Percentiles rank a stretch among this genome's conserved stretches.
These are phyloP conservation scores for Salmo trutta DNA, from an alignment of 2,797 vertebrate genomes.

Conservation along the genomic window DNA sequence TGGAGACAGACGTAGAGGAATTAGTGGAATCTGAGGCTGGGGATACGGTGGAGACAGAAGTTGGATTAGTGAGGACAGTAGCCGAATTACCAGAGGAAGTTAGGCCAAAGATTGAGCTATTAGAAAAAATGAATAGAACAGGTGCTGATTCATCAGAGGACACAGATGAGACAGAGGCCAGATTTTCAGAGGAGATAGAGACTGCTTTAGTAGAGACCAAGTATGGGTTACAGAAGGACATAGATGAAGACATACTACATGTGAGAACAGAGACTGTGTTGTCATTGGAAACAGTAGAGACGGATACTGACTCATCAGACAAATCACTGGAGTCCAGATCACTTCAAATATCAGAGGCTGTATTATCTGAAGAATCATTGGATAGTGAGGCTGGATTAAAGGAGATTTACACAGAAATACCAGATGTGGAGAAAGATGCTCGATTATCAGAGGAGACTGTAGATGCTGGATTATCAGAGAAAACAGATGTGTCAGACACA, in stretches of 20 bases:
- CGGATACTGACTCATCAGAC: background rate
- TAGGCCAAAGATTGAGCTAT: background rate
- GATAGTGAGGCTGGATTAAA: background rate
- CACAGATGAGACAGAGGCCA: background rate
- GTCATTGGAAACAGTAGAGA: background rate
- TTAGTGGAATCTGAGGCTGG: background rate
- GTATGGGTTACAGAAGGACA: background rate
- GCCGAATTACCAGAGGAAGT: background rate
- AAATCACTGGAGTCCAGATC: background rate
- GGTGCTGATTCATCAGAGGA: background rate
- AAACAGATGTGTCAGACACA: background rate
- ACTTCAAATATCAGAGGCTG: background rate
- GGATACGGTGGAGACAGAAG: background rate
- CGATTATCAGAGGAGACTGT: background rate
- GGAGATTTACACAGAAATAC: background rate
- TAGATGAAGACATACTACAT: no score
- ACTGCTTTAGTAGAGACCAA: background rate
- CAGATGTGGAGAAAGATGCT: background rate
- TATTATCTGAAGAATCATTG: background rate
- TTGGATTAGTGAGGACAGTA: background rate
- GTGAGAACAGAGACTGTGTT: background rate
- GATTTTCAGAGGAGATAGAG: background rate
- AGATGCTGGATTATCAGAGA: conserved; percentile 1
- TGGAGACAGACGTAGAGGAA: background rate
- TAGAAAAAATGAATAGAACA: background rate